These are phyloP conservation scores for Synanthedon myopaeformis DNA, from an alignment of 2,888 invertebrate genomes.

Conservation along the genomic window DNA sequence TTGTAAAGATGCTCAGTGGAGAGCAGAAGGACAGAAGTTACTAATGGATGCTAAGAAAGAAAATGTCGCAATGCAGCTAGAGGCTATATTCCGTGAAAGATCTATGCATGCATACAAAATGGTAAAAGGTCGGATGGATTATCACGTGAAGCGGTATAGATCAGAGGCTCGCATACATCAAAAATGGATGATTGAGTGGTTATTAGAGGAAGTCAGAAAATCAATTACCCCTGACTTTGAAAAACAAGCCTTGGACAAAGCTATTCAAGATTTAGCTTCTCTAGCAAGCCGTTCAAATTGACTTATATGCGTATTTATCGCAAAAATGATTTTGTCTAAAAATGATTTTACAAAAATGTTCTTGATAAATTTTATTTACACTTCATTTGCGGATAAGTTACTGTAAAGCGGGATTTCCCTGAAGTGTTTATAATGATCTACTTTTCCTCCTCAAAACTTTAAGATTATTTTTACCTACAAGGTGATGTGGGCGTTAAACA, in stretches of 20 bases:
- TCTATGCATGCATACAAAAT: slow-evolving; percentile 58
- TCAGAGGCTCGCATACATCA: slow-evolving; percentile 86
- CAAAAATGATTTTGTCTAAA: background rate
- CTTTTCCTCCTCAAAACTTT: background rate
- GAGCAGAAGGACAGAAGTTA: slow-evolving; percentile 79
- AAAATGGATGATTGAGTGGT: slow-evolving; percentile 94
- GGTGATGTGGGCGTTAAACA: background rate
- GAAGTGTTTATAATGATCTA: background rate
- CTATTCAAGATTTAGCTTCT: slow-evolving; percentile 82
- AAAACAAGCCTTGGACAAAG: slow-evolving; percentile 84
- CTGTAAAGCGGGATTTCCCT: background rate
- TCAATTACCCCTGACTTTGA: slow-evolving; percentile 92
- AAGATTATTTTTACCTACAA: background rate
- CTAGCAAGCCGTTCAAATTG: slow-evolving; percentile 60
- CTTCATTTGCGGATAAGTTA: background rate
- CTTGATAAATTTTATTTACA: background rate
- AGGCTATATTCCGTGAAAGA: slow-evolving; percentile 85
- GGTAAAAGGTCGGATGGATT: slow-evolving; percentile 87
- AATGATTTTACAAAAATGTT: no score
- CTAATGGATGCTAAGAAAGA: slow-evolving; percentile 89
- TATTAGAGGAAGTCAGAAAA: slow-evolving; percentile 82
- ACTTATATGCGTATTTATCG: background rate
- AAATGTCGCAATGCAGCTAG: slow-evolving; percentile 91
- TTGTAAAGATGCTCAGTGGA: slow-evolving; percentile 78
- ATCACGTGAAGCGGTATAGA: slow-evolving; percentile 84